phyloP scores from a whole-genome alignment of 1,140 invertebrate genomes.

The Venustaconcha ellipsiformis region DNA sequence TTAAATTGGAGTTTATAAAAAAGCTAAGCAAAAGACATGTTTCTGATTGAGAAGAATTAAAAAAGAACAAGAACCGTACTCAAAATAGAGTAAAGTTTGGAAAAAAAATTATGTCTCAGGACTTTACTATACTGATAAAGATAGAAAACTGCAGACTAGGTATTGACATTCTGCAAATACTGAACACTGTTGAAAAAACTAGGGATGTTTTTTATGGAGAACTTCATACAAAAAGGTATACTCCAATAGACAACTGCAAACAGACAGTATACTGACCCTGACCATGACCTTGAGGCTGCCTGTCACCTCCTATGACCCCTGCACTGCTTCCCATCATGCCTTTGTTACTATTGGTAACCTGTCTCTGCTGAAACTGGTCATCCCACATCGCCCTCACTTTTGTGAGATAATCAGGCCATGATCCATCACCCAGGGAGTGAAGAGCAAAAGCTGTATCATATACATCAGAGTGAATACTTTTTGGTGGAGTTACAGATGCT shows the following conservation, averaged over 20 bases:
- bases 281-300: background rate
- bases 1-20: no score
- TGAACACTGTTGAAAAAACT: background rate
- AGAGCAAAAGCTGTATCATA: constrained; percentile 65
- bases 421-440: constrained; percentile 55
- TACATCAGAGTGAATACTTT: constrained; percentile 62
- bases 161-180: background rate
- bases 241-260: no score
- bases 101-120: no score
- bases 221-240: background rate
- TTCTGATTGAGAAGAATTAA: no score
- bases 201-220: background rate
- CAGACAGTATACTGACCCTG: constrained; percentile 27
- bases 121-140: no score
- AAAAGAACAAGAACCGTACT: no score
- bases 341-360: constrained; percentile 30
- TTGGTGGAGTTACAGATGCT: constrained; percentile 15
- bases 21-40: no score
- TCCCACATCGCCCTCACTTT: constrained; percentile 63
- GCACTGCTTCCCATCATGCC: constrained; percentile 16
- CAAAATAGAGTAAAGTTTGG: no score
- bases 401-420: constrained; percentile 58
- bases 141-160: no score
- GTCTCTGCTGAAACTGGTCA: constrained; percentile 45
- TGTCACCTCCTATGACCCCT: constrained; percentile 33